Conservation (phyloP, 2,797 vertebrate genomes). For the Paratrypauchen microcephalus region DNA sequence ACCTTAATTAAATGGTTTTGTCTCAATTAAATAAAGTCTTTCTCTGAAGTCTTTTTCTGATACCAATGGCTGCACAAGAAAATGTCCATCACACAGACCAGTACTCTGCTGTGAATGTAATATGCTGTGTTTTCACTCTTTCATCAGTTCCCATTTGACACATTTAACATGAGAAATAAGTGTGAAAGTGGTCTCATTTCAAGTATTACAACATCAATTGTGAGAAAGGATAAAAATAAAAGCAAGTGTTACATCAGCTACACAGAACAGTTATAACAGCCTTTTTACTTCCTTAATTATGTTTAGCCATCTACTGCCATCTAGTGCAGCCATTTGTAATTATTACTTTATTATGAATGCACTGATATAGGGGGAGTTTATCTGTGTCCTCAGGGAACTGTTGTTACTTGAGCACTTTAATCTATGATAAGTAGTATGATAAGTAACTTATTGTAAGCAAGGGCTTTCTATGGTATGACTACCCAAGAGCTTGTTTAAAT, state of each 20-base stretch:
- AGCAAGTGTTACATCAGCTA: background rate
- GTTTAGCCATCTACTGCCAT: slow-evolving; percentile 65
- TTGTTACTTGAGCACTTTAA: no score
- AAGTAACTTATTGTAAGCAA: no score
- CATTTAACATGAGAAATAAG: background rate
- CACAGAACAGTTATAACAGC: background rate
- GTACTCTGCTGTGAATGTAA: background rate
- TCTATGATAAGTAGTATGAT: no score
- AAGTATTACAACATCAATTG: background rate
- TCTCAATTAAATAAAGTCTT: slow-evolving; percentile 8
- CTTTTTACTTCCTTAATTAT: slow-evolving; percentile 25
- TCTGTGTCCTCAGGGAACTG: no score
- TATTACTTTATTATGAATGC: slow-evolving; percentile 4
- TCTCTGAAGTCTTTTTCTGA: background rate
- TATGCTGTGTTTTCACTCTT: background rate
- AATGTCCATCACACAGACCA: background rate
- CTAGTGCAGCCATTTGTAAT: slow-evolving; percentile 60
- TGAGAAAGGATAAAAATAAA: background rate
- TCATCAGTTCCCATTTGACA: background rate
- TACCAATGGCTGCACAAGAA: background rate
- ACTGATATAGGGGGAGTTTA: no score
- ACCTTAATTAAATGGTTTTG: background rate
- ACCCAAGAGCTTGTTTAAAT: no score
- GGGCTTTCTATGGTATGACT: no score
- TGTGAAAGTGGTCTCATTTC: slow-evolving; percentile 3